Conservation (phyloP, 2,113 vertebrate species). For the Zapus hudsonius region DNA sequence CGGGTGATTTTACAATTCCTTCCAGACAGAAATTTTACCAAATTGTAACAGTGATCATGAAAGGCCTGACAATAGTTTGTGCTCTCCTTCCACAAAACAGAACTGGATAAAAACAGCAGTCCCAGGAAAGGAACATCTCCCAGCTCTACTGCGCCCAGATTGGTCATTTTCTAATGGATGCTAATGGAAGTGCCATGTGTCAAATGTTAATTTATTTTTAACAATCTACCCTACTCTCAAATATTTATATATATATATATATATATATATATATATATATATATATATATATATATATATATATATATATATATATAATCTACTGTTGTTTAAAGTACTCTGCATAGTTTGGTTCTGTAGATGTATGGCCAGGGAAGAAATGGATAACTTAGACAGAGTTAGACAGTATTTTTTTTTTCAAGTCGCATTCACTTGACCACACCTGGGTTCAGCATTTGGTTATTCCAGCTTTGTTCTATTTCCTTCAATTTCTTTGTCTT, state of each 20-base stretch:
- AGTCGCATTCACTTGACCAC: not conserved
- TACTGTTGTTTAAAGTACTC: constrained; percentile 47
- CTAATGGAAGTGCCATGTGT: too few relatives aligned
- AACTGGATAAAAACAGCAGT: not conserved
- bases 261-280: too few relatives aligned
- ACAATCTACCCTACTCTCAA: not conserved
- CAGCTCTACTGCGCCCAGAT: not conserved
- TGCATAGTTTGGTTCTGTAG: not conserved
- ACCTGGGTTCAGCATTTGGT: not conserved
- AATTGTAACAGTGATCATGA: not conserved
- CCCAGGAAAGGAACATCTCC: not conserved
- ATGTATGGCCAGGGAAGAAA: constrained; percentile 12
- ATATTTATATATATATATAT: too few relatives aligned
- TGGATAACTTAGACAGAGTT: constrained; percentile 17
- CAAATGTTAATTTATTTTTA: constrained; percentile 51
- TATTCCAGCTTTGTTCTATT: not conserved
- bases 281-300: too few relatives aligned
- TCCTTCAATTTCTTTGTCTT: not conserved
- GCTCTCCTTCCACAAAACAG: not conserved
- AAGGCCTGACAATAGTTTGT: not conserved
- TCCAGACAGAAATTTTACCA: not conserved
- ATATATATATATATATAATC: too few relatives aligned
- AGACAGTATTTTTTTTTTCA: not conserved
- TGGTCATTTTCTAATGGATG: not conserved
- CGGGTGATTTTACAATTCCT: not conserved